A percentile compares a stretch with the other conserved stretches of the same genome.
These are phyloP conservation scores for Corythaeola cristata DNA, from an alignment of 2,113 vertebrate genomes.

Conservation along the genomic window DNA sequence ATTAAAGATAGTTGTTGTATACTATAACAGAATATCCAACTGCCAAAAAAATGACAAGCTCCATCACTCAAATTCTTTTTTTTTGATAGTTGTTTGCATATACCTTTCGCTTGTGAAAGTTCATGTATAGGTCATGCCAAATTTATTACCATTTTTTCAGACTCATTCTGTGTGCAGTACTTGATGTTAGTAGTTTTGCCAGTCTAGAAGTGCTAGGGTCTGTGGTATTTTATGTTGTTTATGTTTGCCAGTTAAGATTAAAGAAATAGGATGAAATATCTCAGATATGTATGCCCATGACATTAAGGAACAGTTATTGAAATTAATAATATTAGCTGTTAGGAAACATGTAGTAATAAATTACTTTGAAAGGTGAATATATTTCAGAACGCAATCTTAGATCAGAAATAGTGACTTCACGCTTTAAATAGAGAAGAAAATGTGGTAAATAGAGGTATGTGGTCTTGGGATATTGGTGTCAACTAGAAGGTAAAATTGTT, in stretches of 20 bases:
- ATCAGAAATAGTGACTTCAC: not conserved
- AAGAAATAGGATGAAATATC: not conserved
- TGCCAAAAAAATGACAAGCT: not conserved
- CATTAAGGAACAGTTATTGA: not conserved
- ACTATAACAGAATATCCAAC: not conserved
- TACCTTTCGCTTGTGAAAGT: not conserved
- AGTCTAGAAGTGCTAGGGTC: not conserved
- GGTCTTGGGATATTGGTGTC: not conserved
- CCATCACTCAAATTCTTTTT: not conserved
- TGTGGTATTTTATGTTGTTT: not conserved
- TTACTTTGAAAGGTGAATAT: not conserved
- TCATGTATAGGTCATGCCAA: not conserved
- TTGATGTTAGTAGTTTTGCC: not conserved
- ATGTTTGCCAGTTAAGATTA: not conserved
- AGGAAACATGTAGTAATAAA: not conserved
- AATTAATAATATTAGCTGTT: not conserved
- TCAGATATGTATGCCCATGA: not conserved
- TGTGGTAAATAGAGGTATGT: fast-evolving
- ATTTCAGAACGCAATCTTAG: not conserved
- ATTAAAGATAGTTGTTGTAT: not conserved
- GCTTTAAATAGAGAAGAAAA: not conserved
- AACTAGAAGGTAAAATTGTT: not conserved
- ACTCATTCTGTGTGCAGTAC: not conserved
- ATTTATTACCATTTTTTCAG: not conserved
- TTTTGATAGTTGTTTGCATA: not conserved